Conservation (phyloP, 1,140 invertebrate genomes). For the Drosophila nikananu region DNA sequence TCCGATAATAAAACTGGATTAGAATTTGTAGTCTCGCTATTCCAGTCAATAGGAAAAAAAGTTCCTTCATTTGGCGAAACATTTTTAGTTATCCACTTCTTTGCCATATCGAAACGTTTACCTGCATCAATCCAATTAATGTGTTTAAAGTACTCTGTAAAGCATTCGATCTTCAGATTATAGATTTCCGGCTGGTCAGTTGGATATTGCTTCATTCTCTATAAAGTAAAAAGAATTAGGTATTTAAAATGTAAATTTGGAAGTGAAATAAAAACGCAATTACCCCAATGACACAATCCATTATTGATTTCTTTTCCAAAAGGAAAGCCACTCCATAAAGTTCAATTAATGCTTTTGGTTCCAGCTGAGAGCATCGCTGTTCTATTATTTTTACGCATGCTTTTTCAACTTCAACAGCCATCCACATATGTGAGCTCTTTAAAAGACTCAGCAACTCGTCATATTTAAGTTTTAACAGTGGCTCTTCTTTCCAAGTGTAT, state of each 20-base stretch:
- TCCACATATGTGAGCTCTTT: not conserved
- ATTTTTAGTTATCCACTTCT: not conserved
- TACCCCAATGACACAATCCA: not conserved
- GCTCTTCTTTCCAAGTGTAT: too few relatives aligned
- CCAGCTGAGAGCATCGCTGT: fast-evolving
- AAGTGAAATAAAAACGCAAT: not conserved
- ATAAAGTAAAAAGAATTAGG: not conserved
- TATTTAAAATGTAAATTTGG: not conserved
- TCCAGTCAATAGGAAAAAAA: not conserved
- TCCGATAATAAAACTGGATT: not conserved
- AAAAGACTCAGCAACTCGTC: too few relatives aligned
- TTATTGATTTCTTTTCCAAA: not conserved
- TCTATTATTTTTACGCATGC: not conserved
- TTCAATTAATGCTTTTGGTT: not conserved
- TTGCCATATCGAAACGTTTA: not conserved
- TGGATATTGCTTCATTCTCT: not conserved
- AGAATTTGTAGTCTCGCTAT: not conserved
- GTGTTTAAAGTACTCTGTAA: not conserved
- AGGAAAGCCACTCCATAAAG: not conserved
- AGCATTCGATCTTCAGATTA: not conserved
- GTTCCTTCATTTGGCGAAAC: not conserved
- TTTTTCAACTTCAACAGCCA: not conserved
- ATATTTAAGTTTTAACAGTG: too few relatives aligned
- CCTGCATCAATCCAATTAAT: not conserved
- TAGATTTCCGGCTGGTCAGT: not conserved